A percentile compares a stretch with the other conserved stretches of the same genome.
Evolutionary conservation across 2,888 invertebrate species (phyloP).

Genomic region (Protonemura montana): DNA sequence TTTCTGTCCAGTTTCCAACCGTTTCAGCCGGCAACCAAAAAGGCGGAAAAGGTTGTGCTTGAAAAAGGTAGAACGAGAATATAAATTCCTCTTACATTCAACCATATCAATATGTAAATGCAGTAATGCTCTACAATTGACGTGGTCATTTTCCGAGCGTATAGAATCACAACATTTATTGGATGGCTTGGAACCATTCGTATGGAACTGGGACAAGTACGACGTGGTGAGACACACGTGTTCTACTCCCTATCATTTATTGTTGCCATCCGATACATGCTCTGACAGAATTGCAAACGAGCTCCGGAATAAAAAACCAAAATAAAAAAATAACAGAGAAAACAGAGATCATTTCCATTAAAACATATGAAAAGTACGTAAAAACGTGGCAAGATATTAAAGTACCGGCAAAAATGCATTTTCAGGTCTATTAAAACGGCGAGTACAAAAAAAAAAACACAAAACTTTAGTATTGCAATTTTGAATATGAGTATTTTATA

Average conservation of each 20-base stretch:
- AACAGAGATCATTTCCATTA: neutral
- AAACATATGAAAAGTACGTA: neutral
- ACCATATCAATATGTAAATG: conserved; percentile 35
- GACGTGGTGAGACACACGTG: neutral
- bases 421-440: neutral
- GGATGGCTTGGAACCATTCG: neutral
- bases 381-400: neutral
- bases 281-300: neutral
- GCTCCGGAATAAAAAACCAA: neutral
- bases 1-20: neutral
- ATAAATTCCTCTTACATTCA: neutral
- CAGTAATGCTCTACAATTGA: conserved; percentile 17
- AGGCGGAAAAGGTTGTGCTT: neutral
- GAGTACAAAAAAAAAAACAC: neutral
- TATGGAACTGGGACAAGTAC: neutral
- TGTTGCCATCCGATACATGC: neutral
- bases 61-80: neutral
- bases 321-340: neutral
- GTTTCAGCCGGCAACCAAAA: neutral
- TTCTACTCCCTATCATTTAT: neutral
- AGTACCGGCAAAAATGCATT: neutral
- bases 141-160: conserved; percentile 12
- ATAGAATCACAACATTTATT: neutral
- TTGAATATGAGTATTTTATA: neutral
- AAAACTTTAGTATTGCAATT: neutral